A percentile compares a stretch with the other conserved stretches of the same genome.
Conservation (phyloP, 2,797 vertebrate species). For the Lerista edwardsae region DNA sequence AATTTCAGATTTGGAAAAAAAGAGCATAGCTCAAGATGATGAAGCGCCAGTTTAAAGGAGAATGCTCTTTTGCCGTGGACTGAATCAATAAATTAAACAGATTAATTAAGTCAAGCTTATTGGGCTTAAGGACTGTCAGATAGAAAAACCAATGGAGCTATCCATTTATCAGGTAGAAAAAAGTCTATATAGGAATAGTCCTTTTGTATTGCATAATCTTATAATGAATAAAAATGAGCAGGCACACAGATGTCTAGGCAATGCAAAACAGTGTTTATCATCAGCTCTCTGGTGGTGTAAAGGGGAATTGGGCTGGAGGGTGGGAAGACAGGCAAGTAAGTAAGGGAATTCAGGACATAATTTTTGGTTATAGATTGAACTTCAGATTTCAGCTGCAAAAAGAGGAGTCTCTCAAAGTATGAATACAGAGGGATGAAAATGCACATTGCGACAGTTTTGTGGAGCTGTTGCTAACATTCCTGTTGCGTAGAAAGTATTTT, state of each 20-base stretch:
- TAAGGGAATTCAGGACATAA: constrained; percentile 16
- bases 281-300: constrained; percentile 48
- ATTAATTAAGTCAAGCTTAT: constrained; percentile 79
- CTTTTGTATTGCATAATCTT: constrained; percentile 66
- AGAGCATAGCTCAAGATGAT: constrained; percentile 75
- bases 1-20: constrained; percentile 73
- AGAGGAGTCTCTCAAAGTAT: constrained; percentile 35
- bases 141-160: constrained; percentile 56
- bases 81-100: constrained; percentile 80
- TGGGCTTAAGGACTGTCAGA: constrained; percentile 71
- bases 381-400: constrained; percentile 50
- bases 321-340: not conserved
- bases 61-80: constrained; percentile 69
- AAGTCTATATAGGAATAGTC: constrained; percentile 59
- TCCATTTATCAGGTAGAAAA: constrained; percentile 73
- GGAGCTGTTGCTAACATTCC: not conserved
- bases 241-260: constrained; percentile 55
- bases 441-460: not conserved
- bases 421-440: not conserved
- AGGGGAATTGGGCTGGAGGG: constrained; percentile 32
- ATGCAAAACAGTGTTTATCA: constrained; percentile 42
- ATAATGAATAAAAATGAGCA: constrained; percentile 71
- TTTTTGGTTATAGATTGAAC: constrained; percentile 48
- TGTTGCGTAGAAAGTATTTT: not conserved
- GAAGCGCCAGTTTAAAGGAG: constrained; percentile 74